These are phyloP conservation scores for Poeciliopsis turrubarensis DNA, from an alignment of 2,113 vertebrate genomes.

Conservation along the genomic window DNA sequence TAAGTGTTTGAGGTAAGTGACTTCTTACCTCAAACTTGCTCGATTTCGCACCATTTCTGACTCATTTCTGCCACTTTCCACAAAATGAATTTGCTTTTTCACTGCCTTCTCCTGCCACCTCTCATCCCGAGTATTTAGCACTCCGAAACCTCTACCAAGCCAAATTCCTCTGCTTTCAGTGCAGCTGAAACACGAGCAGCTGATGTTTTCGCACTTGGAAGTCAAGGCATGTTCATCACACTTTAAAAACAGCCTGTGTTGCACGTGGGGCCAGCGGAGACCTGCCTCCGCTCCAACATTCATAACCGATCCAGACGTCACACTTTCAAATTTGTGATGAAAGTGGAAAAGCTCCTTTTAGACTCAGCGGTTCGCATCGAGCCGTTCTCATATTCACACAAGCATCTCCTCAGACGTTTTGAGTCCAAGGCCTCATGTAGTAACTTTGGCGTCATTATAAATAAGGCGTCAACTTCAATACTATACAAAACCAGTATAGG, in stretches of 20 bases:
- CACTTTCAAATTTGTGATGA: not conserved
- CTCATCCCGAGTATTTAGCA: constrained; percentile 54
- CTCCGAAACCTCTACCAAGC: constrained; percentile 37
- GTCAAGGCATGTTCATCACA: constrained; percentile 29
- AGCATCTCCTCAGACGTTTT: too few species aligned
- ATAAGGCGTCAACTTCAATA: too few species aligned
- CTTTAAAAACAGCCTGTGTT: constrained; percentile 44
- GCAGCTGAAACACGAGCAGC: constrained; percentile 73
- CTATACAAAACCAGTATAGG: too few species aligned
- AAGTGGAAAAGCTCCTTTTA: not conserved
- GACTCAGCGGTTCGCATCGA: not conserved
- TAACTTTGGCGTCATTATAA: too few species aligned
- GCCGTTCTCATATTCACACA: not conserved
- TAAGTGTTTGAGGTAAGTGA: not conserved
- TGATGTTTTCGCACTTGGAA: constrained; percentile 47
- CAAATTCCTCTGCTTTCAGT: constrained; percentile 38
- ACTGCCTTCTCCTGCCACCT: constrained; percentile 56
- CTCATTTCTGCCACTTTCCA: constrained; percentile 46
- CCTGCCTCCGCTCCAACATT: constrained; percentile 35
- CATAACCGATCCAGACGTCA: constrained; percentile 9
- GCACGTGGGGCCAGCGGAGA: not conserved
- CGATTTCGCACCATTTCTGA: constrained; percentile 7
- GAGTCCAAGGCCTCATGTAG: too few species aligned
- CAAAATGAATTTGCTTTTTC: constrained; percentile 51
- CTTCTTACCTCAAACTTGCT: not conserved